These are phyloP conservation scores for Salvelinus alpinus DNA, from an alignment of 2,113 vertebrate genomes.

Conservation along the genomic window DNA sequence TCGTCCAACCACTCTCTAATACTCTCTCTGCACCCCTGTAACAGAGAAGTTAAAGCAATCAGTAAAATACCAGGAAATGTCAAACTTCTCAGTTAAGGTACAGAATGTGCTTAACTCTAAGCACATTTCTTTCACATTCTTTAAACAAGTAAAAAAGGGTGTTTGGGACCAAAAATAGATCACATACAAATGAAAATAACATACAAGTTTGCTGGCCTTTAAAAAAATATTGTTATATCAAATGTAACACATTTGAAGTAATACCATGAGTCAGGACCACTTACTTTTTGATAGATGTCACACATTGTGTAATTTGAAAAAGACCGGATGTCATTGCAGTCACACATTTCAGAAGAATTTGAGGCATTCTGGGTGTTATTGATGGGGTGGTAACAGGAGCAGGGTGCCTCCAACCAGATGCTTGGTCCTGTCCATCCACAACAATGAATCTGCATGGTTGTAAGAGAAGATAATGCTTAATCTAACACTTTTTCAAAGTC, in stretches of 20 bases:
- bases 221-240: too few species aligned
- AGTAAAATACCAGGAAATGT: not conserved
- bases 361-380: not conserved
- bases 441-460: conserved; percentile 34
- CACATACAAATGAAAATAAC: too few species aligned
- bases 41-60: not conserved
- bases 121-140: too few species aligned
- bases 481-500: not conserved
- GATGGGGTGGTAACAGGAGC: conserved; percentile 26
- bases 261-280: not conserved
- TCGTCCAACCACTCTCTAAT: conserved; percentile 14
- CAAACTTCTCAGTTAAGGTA: too few species aligned
- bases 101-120: too few species aligned
- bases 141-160: too few species aligned
- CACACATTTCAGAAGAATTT: not conserved
- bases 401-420: not conserved
- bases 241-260: too few species aligned
- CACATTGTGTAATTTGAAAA: not conserved
- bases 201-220: too few species aligned
- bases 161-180: too few species aligned
- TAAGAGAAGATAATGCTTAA: not conserved
- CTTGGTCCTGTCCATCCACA: conserved; percentile 29
- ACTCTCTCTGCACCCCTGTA: conserved; percentile 25
- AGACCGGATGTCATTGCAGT: rapidly evolving
- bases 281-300: not conserved